Conservation (phyloP, 2,797 vertebrate genomes). For the Trematomus bernacchii region DNA sequence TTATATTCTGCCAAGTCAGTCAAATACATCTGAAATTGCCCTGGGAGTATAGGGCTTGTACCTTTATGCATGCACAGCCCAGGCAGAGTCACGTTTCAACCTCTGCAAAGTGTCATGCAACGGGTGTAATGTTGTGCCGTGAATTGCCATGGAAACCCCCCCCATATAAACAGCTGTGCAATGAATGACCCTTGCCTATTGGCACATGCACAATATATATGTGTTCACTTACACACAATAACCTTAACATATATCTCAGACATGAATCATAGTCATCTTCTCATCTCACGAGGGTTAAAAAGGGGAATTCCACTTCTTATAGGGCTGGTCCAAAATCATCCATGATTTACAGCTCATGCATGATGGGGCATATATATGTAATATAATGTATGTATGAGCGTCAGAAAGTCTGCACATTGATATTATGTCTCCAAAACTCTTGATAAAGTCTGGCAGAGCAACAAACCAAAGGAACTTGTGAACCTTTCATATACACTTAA, state of each 20-base stretch:
- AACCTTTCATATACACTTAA: slow-evolving; percentile 15
- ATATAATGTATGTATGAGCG: slow-evolving; percentile 6
- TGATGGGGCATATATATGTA: slow-evolving; percentile 33
- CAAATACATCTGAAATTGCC: slow-evolving; percentile 41
- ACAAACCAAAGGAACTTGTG: slow-evolving; percentile 3
- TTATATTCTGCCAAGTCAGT: slow-evolving; percentile 38
- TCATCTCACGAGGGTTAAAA: slow-evolving; percentile 56
- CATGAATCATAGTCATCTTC: slow-evolving; percentile 56
- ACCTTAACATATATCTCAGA: slow-evolving; percentile 37
- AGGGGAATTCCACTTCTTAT: slow-evolving; percentile 73
- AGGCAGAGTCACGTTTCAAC: slow-evolving; percentile 51
- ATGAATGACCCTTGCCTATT: slow-evolving; percentile 44
- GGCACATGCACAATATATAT: slow-evolving; percentile 37
- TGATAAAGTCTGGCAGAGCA: slow-evolving; percentile 17
- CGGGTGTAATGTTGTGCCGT: slow-evolving; percentile 44
- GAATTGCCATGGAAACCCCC: slow-evolving; percentile 64
- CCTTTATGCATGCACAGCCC: slow-evolving; percentile 41
- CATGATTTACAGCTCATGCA: slow-evolving; percentile 56
- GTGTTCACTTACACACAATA: slow-evolving; percentile 34
- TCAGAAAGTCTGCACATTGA: slow-evolving; percentile 20
- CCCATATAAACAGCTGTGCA: slow-evolving; percentile 57
- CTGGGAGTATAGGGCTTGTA: slow-evolving; percentile 17
- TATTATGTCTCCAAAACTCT: slow-evolving; percentile 8
- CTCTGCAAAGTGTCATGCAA: slow-evolving; percentile 29
- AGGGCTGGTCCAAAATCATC: slow-evolving; percentile 47